Percentiles rank a stretch among this genome's conserved stretches.
Evolutionary conservation across 2,113 vertebrate species (phyloP).

Genomic region (Narcine bancroftii): DNA sequence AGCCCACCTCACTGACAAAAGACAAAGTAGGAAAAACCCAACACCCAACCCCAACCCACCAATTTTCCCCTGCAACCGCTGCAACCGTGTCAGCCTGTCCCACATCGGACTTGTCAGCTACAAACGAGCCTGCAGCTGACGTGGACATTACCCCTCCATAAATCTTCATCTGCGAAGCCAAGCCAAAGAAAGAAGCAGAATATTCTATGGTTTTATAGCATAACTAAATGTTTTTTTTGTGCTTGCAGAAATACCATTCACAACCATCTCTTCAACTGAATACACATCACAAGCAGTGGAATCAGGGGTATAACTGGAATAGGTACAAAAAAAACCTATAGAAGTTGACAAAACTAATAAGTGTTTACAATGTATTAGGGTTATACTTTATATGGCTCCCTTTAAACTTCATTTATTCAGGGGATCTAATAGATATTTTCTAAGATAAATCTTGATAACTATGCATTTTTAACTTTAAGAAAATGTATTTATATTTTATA

Average conservation of each 20-base stretch:
- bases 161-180: too few species aligned
- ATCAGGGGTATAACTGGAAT: too few species aligned
- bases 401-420: slow-evolving; percentile 33
- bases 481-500: neutral
- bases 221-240: neutral
- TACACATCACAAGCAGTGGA: neutral
- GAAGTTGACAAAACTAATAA: neutral
- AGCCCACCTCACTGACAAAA: too few species aligned
- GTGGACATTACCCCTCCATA: too few species aligned
- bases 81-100: too few species aligned
- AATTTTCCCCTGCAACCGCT: too few species aligned
- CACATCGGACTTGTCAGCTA: too few species aligned
- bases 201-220: neutral
- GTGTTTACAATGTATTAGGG: neutral
- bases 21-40: too few species aligned
- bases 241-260: neutral
- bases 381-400: slow-evolving; percentile 6
- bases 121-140: too few species aligned
- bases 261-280: neutral
- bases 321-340: too few species aligned
- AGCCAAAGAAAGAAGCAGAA: too few species aligned
- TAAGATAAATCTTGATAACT: neutral
- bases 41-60: too few species aligned
- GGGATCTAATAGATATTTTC: slow-evolving; percentile 36
- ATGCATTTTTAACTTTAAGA: neutral